Base-by-base conservation (phyloP, 2,888 invertebrate species). In the Calliopum simillimum region DNA sequence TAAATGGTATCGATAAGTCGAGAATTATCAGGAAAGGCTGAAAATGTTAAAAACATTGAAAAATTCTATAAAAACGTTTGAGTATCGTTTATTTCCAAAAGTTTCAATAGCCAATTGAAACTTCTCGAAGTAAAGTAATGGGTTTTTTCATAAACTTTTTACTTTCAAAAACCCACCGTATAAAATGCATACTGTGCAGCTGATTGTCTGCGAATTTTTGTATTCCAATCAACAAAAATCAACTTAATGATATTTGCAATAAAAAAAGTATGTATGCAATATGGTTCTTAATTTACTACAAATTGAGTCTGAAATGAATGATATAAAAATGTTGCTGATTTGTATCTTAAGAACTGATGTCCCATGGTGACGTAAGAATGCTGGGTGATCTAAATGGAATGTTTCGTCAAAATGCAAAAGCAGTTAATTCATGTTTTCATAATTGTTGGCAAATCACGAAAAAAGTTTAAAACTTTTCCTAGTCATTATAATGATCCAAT, bases 231-330 rank as follows among this genome's bases (percentile, higher is more conserved):
- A 58, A 41, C 25, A n/a, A 33, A 16, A 25, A 58, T 25, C 41
- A 25, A 8, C 16, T 41, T 58, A 58, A 58, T 58, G 58, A 58
- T 25, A 33, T 16, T 16, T 33, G 14, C 58, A 43, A 14, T 14
- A 25, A 25, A 12, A 14, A 25, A n/a, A 58, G 5, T 14, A 16
- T 5, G 25, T 33, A 33, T 58, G 16, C 41, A 19, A 62, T 47
- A 47, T 21, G 47, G 25, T 47, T 25, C 56, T 68, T 51, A 69
- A 69, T 69, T 63, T 63, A 69, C 55, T 63, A 47, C 68, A 63
- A 63, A 63, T 63, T 69, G 62, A 47, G 46, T 61, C 16, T 23
- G 55, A 53, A 53, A 6, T 6, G 44, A 53, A 66, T 59, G 51
- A 43, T 55, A 66, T 70, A 33, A 33, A 33, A 33, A 3, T 33